These are phyloP conservation scores for Okamejei kenojei DNA, from an alignment of 2,797 vertebrate species.

Conservation along the genomic window DNA sequence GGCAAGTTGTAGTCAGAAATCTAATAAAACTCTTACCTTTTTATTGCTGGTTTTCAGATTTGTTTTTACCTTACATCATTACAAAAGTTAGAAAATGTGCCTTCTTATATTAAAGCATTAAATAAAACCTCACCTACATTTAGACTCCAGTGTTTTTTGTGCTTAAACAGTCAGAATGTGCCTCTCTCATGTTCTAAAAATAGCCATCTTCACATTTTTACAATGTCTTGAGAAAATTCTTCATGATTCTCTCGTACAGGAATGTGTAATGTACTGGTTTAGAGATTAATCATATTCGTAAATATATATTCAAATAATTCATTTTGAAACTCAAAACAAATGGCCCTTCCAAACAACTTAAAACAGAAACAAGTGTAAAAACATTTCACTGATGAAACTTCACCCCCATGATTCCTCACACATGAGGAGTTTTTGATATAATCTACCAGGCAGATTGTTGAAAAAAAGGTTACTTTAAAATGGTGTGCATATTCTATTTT, in stretches of 20 bases:
- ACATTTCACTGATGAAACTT: not conserved
- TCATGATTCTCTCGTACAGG: not conserved
- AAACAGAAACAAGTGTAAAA: not conserved
- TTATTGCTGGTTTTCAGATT: slow-evolving; percentile 24
- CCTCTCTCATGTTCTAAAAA: not conserved
- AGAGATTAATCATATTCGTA: not conserved
- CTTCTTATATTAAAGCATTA: slow-evolving; percentile 12
- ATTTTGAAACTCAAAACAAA: not conserved
- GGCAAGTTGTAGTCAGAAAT: not conserved
- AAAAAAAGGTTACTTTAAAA: not conserved
- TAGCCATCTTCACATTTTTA: not conserved
- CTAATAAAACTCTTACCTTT: not conserved
- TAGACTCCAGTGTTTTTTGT: not conserved
- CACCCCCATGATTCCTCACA: not conserved
- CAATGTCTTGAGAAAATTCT: not conserved
- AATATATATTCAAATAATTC: not conserved
- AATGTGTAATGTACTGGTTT: not conserved
- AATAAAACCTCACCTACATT: not conserved
- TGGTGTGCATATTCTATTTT: not conserved
- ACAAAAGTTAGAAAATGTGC: slow-evolving; percentile 17
- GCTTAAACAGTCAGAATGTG: slow-evolving; percentile 19
- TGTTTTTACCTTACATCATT: not conserved
- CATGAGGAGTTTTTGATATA: not conserved
- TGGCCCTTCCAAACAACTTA: not conserved
- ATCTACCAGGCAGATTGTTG: not conserved